Conservation (phyloP, 2,797 vertebrate species). For the Tenualosa ilisha region DNA sequence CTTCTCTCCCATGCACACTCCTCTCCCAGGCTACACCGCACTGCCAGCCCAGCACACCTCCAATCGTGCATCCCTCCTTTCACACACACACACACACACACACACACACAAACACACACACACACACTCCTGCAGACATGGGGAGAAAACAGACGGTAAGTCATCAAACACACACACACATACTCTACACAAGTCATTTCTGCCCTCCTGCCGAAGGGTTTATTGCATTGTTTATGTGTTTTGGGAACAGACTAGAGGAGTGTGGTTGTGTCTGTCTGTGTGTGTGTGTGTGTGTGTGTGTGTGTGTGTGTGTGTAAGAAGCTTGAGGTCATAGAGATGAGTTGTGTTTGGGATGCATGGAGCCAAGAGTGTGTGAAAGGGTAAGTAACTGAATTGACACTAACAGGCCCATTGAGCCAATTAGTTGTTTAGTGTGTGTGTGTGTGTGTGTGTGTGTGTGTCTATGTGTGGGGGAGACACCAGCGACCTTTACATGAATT, state of each 20-base stretch:
- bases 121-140: conserved; percentile 40
- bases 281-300: neutral
- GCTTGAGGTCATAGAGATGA: neutral
- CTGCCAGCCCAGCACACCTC: neutral
- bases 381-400: neutral
- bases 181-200: neutral
- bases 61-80: neutral
- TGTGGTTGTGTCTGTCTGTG: neutral
- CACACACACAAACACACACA: too few relatives aligned
- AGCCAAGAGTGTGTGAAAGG: neutral
- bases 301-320: neutral
- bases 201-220: neutral
- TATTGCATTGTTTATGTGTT: neutral
- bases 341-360: neutral
- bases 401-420: neutral
- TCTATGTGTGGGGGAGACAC: neutral
- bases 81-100: too few relatives aligned
- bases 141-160: conserved; percentile 49
- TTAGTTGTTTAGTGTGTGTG: neutral
- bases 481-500: too few relatives aligned
- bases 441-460: conserved; percentile 3
- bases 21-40: neutral
- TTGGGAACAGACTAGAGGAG: neutral
- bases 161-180: neutral
- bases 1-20: conserved; percentile 16